Conservation (phyloP, 2,888 invertebrate species). For the Ornithoptera priamus region DNA sequence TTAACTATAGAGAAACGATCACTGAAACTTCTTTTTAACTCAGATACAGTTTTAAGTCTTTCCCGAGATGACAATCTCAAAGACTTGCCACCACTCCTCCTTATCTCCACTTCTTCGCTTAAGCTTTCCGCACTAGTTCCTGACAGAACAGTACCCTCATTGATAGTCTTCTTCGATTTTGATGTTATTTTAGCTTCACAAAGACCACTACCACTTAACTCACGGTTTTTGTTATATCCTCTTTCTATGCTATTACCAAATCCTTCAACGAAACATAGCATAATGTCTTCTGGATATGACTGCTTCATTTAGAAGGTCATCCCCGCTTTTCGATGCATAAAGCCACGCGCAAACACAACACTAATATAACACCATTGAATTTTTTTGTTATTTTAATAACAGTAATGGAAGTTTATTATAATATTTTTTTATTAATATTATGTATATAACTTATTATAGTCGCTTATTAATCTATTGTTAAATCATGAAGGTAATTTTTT, state of each 20-base stretch:
- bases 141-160: conserved; percentile 34
- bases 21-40: conserved; percentile 73
- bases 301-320: conserved; percentile 78
- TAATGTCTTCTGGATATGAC: conserved; percentile 77
- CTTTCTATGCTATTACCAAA: conserved; percentile 72
- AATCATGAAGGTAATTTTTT: neutral
- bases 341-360: conserved; percentile 11
- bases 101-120: conserved; percentile 46
- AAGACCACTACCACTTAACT: conserved; percentile 53
- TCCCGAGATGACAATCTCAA: conserved; percentile 59
- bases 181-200: conserved; percentile 44
- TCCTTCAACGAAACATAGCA: conserved; percentile 86
- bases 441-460: neutral
- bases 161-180: conserved; percentile 47
- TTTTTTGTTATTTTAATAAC: neutral
- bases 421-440: neutral
- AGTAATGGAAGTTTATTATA: neutral
- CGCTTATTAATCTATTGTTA: neutral
- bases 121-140: conserved; percentile 39
- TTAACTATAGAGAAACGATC: conserved; percentile 69
- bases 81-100: conserved; percentile 57
- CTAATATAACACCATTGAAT: neutral
- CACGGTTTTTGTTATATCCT: conserved; percentile 56
- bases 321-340: conserved; percentile 25
- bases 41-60: conserved; percentile 48